Evolutionary conservation across 2,797 vertebrate genomes (phyloP).

Genomic region (Phoeniculus purpureus): DNA sequence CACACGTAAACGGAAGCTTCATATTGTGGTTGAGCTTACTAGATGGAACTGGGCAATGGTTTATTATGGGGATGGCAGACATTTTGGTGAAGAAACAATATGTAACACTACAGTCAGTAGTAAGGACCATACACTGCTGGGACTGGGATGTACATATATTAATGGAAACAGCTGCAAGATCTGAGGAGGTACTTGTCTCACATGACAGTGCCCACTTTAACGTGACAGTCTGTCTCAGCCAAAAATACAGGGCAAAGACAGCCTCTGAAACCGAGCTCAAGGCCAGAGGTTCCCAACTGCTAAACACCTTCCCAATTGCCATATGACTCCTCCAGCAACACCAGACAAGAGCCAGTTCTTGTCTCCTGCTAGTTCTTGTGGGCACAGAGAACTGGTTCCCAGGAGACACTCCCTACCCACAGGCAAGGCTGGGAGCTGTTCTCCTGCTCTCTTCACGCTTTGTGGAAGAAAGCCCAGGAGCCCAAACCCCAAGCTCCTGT

Average conservation of each 20-base stretch:
- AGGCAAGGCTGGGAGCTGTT: slow-evolving; percentile 23
- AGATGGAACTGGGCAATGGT: background rate
- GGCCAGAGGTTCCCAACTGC: background rate
- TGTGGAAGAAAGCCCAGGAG: slow-evolving; percentile 30
- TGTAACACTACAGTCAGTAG: background rate
- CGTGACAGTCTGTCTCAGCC: background rate
- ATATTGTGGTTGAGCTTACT: background rate
- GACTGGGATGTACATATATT: background rate
- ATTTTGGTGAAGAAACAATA: background rate
- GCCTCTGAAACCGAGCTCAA: background rate
- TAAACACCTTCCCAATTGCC: background rate
- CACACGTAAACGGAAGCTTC: background rate
- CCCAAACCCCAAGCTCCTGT: slow-evolving; percentile 25
- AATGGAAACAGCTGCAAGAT: background rate
- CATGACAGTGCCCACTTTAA: background rate
- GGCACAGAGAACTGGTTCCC: slow-evolving; percentile 21
- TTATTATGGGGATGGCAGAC: background rate
- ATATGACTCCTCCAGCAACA: background rate
- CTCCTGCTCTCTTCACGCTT: background rate
- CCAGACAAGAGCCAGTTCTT: background rate
- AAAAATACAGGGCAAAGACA: background rate
- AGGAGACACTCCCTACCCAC: slow-evolving; percentile 36
- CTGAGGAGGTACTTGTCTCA: background rate
- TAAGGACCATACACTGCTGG: background rate
- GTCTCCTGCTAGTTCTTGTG: background rate